These are phyloP conservation scores for Pachliopta kotzebuea DNA, from an alignment of 2,888 invertebrate species.

Conservation along the genomic window DNA sequence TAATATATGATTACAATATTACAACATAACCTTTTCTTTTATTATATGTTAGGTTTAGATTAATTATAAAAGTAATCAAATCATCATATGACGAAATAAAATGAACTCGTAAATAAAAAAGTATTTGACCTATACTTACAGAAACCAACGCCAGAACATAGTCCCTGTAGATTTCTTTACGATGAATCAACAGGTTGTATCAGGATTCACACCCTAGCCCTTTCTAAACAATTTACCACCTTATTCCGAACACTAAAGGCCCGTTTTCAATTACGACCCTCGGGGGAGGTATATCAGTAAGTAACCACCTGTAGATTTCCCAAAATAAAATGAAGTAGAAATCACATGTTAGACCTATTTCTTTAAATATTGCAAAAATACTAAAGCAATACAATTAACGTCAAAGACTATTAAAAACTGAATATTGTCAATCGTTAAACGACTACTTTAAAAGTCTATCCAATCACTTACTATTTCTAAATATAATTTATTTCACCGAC, in stretches of 20 bases:
- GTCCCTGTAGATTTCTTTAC: constrained; percentile 55
- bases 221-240: constrained; percentile 57
- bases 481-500: constrained; percentile 28
- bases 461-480: constrained; percentile 25
- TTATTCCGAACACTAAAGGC: constrained; percentile 56
- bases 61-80: background rate
- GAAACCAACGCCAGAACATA: constrained; percentile 68
- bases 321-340: constrained; percentile 28
- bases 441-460: background rate
- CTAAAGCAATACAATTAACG: background rate
- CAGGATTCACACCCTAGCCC: constrained; percentile 59
- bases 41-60: background rate
- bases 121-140: constrained; percentile 54
- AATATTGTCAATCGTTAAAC: background rate
- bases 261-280: constrained; percentile 51
- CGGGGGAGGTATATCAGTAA: constrained; percentile 44
- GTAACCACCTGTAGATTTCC: constrained; percentile 68
- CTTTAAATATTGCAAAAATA: constrained; percentile 9
- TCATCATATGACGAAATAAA: background rate
- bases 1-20: background rate
- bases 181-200: constrained; percentile 74
- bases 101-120: background rate
- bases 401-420: background rate
- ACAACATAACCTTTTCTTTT: background rate
- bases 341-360: constrained; percentile 15